Base-by-base conservation (phyloP, 2,113 vertebrate species). In the Nothocercus julius region DNA sequence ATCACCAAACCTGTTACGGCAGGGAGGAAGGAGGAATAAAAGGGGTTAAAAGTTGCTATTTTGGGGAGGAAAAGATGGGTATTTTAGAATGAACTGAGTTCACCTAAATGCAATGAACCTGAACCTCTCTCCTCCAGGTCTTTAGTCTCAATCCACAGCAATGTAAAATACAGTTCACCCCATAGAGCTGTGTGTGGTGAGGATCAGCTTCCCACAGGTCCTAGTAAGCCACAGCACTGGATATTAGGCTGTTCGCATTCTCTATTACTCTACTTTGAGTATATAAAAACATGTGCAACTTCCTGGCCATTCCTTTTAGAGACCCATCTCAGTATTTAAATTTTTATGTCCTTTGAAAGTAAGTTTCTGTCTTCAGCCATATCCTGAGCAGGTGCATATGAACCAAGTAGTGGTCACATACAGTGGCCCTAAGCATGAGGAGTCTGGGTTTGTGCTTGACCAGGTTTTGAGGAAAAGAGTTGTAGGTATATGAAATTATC, bases 221-320 rank as follows among this genome's bases (percentile, higher is more conserved):
- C 72, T 64, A 73, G 69, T 47, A 73, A 82, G 47, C 24, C 9
- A 0, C 2, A 4, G 42, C 63, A 69, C 3, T 54, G n/a, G 34
- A 28, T 32, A 22, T 62, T 73, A 1, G 5, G 32, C 74, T 87
- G 34, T 36, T 74, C 59, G 30, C 44, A 12, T 72, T 75, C 59
- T 36, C 66, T 40, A 15, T 27, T 30, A 7, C 16, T 54, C 36
- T 6, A 11, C 73, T 40, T 28, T 67, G 2, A 5, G 45, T 49
- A 4, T 53, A 5, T 36, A 58, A 7, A 66, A 38, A 21, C 36
- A 4, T 2, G 1, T 8, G 18, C 21, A 11, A 3, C 7, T 64
- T 85, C 49, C n/a, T 67, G 34, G 25, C 40, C 24, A 2, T 62
- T 86, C 30, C 27, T 42, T 38, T 47, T 42, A 32, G 40, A 63